Evolutionary conservation across 2,888 invertebrate genomes (phyloP).

Genomic region (Idaea straminata): DNA sequence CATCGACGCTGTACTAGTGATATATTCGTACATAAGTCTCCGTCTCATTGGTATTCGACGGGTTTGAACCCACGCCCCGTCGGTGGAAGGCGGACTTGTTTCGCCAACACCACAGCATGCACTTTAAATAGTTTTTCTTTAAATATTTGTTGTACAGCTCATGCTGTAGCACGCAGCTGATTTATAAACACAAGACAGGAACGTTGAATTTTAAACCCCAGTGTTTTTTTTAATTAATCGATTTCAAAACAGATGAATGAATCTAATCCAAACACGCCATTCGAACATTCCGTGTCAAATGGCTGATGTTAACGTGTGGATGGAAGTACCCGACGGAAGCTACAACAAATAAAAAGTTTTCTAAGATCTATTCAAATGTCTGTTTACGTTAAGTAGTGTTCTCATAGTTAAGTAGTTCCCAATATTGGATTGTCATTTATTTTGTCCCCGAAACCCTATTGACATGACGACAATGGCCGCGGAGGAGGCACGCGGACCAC

Average conservation of each 20-base stretch:
- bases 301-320: not conserved
- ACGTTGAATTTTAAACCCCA: not conserved
- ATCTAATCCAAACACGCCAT: not conserved
- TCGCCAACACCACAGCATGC: not conserved
- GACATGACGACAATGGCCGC: slow-evolving; percentile 53
- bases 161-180: not conserved
- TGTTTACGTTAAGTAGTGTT: slow-evolving; percentile 20
- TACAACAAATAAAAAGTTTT: slow-evolving; percentile 15
- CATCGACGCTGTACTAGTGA: not conserved
- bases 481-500: slow-evolving; percentile 49
- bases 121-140: not conserved
- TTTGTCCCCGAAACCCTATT: slow-evolving; percentile 35
- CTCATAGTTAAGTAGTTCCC: slow-evolving; percentile 24
- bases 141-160: not conserved
- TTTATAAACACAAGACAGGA: not conserved
- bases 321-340: slow-evolving; percentile 17
- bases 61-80: not conserved
- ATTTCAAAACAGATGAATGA: not conserved
- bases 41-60: not conserved
- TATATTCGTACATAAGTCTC: not conserved
- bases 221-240: not conserved
- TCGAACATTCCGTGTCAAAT: not conserved
- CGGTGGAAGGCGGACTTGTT: not conserved
- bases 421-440: slow-evolving; percentile 42
- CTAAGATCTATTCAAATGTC: slow-evolving; percentile 22